These are phyloP conservation scores for Epinotia nisella DNA, from an alignment of 2,888 invertebrate species.

Conservation along the genomic window DNA sequence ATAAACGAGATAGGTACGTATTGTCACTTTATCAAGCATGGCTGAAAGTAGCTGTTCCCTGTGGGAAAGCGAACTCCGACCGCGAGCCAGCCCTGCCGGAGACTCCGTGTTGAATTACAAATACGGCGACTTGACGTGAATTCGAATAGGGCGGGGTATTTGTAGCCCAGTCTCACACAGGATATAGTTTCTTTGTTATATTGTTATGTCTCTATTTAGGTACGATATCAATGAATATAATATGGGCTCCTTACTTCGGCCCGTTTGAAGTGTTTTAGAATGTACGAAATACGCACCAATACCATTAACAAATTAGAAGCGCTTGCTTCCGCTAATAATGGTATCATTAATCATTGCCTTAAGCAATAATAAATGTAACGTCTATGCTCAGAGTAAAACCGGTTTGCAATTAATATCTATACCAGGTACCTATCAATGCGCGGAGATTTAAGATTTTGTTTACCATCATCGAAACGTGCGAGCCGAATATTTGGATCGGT, in stretches of 20 bases:
- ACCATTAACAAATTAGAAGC: constrained; percentile 37
- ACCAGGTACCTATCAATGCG: constrained; percentile 19
- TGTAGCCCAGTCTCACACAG: constrained; percentile 56
- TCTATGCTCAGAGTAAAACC: constrained; percentile 29
- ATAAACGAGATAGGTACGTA: constrained; percentile 30
- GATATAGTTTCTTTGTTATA: constrained; percentile 65
- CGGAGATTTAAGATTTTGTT: constrained; percentile 35
- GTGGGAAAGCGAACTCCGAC: constrained; percentile 32
- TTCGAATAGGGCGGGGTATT: constrained; percentile 72
- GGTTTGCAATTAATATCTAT: constrained; percentile 35
- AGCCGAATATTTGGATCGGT: constrained; percentile 61
- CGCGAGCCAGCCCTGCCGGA: constrained; percentile 50
- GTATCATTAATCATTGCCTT: constrained; percentile 33
- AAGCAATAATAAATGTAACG: constrained; percentile 40
- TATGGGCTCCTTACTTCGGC: constrained; percentile 45
- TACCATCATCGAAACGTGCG: constrained; percentile 43
- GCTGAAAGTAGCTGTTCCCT: constrained; percentile 34
- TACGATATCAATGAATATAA: constrained; percentile 49
- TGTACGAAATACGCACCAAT: constrained; percentile 18
- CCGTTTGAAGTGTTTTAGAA: constrained; percentile 41
- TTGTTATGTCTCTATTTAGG: constrained; percentile 52
- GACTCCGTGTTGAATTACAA: constrained; percentile 81
- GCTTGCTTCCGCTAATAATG: constrained; percentile 38
- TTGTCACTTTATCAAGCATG: constrained; percentile 37
- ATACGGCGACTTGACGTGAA: constrained; percentile 79